Base-by-base conservation (phyloP, 2,888 invertebrate species). In the Lasius fuliginosus region DNA sequence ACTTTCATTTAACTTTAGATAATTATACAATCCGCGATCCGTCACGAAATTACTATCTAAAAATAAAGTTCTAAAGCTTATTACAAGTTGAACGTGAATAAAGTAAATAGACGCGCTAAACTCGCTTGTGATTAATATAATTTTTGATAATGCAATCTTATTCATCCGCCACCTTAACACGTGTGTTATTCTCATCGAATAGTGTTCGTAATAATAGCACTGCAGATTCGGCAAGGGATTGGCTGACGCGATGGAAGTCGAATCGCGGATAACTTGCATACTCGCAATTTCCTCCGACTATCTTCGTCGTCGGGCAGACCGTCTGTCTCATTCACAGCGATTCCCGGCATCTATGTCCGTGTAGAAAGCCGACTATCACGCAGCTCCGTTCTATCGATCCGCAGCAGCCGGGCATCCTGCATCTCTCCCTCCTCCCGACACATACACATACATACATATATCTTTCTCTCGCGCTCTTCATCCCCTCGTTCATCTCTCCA, bases 321-420 rank as follows among this genome's bases (percentile, higher is more conserved):
- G 60, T 65, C 23, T 85, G 81, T 88, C 85, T 85, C 83, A 73
- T 87, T 88, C 82, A 73, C 62, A 60, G 56, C 69, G 76, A 77
- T 84, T 64, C 62, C 64, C 60, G 76, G 84, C 75, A 76, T 82
- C 85, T 86, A 83, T 85, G 82, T 83, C 88, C 84, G 76, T 83
- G 87, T 84, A 86, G 88, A 90, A 88, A 88, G 87, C 85, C 82
- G 88, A 88, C 87, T 68, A 89, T 89, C 87, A 92, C 92, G 92
- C 92, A 92, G 92, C 92, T 92, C 92, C 90, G 86, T 92, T 90
- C 89, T 92, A 92, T 92, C 92, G 92, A 92, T 92, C 91, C 82
- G 64, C 87, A 87, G 90, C 86, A 84, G 86, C 86, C 88, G 68
- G 85, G 64, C 75, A 42, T 64, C 81, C 82, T 82, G 74, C 81